Evolutionary conservation across 2,113 vertebrate species (phyloP).

Genomic region (Bufo bufo): DNA sequence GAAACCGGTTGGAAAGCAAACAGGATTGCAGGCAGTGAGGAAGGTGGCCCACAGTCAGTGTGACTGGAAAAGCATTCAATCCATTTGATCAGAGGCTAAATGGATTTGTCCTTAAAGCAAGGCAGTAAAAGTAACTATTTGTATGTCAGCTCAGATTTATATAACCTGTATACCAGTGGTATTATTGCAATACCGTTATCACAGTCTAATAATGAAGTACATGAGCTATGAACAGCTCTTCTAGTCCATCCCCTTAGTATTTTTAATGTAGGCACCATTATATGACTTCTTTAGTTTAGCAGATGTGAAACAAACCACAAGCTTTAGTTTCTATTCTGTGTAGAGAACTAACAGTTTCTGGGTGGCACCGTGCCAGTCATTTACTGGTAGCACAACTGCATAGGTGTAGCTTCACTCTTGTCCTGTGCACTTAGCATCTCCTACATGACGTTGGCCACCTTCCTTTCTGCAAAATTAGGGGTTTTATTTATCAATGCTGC

Average conservation of each 20-base stretch:
- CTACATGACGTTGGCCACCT: conserved; percentile 71
- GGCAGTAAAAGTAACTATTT: background rate
- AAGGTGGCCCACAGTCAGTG: conserved; percentile 66
- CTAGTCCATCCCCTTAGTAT: background rate
- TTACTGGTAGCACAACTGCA: background rate
- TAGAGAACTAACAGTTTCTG: background rate
- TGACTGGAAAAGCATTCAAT: background rate
- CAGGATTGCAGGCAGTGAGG: conserved; percentile 63
- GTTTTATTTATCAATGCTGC: conserved; percentile 72
- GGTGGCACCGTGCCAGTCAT: background rate
- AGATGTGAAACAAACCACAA: background rate
- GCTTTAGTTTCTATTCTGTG: conserved; percentile 13
- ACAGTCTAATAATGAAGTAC: background rate
- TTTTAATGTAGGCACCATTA: background rate
- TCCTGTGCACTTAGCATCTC: background rate
- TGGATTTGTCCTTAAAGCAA: background rate
- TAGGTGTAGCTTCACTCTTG: conserved; percentile 1
- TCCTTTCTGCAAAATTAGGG: conserved; percentile 75
- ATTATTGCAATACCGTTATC: background rate
- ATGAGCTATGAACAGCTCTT: background rate
- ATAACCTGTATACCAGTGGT: background rate
- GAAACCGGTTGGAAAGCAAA: conserved; percentile 60
- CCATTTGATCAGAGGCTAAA: background rate
- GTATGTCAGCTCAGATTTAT: too few species aligned
- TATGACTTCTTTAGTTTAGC: background rate